These are phyloP conservation scores for Neomorphus geoffroyi DNA, from an alignment of 2,797 vertebrate species.

Conservation along the genomic window DNA sequence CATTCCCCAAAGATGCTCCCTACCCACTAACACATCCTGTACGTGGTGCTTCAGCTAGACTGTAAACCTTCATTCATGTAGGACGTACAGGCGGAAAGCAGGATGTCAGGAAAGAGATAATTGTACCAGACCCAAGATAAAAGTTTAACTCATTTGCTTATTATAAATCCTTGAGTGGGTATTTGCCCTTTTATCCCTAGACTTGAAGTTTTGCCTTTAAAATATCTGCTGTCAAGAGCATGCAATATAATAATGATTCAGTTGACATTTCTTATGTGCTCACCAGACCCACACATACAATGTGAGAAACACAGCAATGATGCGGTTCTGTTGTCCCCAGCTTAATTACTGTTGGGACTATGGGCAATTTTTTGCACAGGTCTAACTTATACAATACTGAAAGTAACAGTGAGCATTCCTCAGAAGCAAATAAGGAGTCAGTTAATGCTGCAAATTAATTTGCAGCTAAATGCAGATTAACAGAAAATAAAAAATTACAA, in stretches of 20 bases:
- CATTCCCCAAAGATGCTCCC: neutral
- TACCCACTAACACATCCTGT: neutral
- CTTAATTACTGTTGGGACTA: neutral
- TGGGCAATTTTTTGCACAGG: neutral
- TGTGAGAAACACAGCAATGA: neutral
- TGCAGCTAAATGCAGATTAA: neutral
- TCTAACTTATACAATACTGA: neutral
- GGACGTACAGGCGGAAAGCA: neutral
- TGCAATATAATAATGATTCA: neutral
- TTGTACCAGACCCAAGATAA: neutral
- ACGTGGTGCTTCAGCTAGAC: neutral
- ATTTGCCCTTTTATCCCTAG: neutral
- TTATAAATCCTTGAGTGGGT: neutral
- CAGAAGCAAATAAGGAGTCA: neutral
- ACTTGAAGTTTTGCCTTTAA: neutral
- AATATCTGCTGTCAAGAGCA: neutral
- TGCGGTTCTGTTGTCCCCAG: neutral
- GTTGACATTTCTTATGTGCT: neutral
- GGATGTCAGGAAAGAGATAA: neutral
- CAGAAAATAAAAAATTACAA: neutral
- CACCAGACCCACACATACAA: neutral
- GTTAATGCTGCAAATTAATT: neutral
- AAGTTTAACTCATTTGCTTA: neutral
- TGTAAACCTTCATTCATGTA: neutral
- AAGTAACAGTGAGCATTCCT: neutral